Evolutionary conservation across 30 jellyfish, hydroid and myxozoan species (phyloP).

Genomic region (Mastigias papua): DNA sequence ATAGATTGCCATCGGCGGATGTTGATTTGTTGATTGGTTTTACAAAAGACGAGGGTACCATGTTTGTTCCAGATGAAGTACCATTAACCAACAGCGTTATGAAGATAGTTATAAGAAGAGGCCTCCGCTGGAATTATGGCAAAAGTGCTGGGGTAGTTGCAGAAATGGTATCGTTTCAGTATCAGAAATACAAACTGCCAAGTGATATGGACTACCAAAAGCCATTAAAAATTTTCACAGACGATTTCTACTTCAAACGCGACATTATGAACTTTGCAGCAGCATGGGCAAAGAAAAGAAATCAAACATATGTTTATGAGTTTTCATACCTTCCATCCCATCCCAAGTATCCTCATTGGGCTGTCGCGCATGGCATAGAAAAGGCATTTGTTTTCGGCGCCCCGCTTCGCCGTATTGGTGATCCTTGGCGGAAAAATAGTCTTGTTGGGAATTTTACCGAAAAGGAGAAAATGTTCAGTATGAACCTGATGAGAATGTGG

Average conservation of each 20-base stretch:
- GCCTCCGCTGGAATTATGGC: background rate
- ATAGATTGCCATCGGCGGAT: constrained; percentile 15
- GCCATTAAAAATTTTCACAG: background rate
- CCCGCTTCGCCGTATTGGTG: background rate
- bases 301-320: constrained; percentile 3
- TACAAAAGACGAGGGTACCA: constrained; percentile 44
- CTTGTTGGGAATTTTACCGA: constrained; percentile 26
- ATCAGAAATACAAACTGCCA: background rate
- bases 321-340: constrained; percentile 25
- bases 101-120: background rate
- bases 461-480: constrained; percentile 11
- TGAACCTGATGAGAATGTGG: constrained; percentile 59
- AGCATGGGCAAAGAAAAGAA: constrained; percentile 26
- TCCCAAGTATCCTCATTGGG: background rate
- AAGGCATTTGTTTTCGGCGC: constrained; percentile 10
- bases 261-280: constrained; percentile 7
- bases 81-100: background rate
- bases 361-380: constrained; percentile 4
- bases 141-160: background rate
- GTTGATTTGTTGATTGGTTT: constrained; percentile 39
- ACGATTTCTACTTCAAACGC: background rate
- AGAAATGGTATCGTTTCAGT: constrained; percentile 28
- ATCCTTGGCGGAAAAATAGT: constrained; percentile 4
- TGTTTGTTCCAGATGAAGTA: background rate
- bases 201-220: background rate